Evolutionary conservation across 2,888 invertebrate genomes (phyloP).

Genomic region (Auanema sp.): DNA sequence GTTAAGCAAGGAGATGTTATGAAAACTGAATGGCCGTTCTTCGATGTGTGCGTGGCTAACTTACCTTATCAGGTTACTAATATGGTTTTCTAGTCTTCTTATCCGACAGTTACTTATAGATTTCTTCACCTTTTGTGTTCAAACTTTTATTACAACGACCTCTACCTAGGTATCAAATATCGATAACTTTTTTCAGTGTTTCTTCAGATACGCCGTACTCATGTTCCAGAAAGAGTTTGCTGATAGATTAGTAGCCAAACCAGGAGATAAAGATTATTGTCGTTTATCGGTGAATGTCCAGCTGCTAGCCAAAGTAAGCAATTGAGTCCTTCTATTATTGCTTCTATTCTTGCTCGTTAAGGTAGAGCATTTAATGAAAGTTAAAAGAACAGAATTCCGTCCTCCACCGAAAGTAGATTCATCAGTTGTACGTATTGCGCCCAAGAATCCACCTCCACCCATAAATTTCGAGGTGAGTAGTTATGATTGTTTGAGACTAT

Average conservation of each 20-base stretch:
- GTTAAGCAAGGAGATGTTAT: constrained; percentile 91
- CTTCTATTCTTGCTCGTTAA: constrained; percentile 6
- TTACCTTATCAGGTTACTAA: constrained; percentile 91
- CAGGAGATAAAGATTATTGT: constrained; percentile 95
- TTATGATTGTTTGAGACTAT: neutral
- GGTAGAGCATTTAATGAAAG: constrained; percentile 73
- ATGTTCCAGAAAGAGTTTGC: constrained; percentile 99
- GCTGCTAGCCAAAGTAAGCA: constrained; percentile 80
- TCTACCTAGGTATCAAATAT: constrained; percentile 58
- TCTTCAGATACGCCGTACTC: constrained; percentile 84
- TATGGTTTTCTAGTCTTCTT: neutral
- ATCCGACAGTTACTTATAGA: constrained; percentile 61
- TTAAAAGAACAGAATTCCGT: constrained; percentile 95
- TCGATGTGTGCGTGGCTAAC: constrained; percentile 97
- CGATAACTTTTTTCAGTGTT: neutral
- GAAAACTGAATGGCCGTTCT: constrained; percentile 90
- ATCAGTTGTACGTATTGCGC: constrained; percentile 94
- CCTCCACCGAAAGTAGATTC: constrained; percentile 98
- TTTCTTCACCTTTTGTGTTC: constrained; percentile 85
- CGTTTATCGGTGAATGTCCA: constrained; percentile 94
- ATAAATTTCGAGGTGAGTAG: constrained; percentile 38
- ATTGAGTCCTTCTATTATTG: neutral
- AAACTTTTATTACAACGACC: constrained; percentile 82
- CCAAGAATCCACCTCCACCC: constrained; percentile 87
- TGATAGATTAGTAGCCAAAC: constrained; percentile 89